A percentile compares a stretch with the other conserved stretches of the same genome.
phyloP scores from a whole-genome alignment of 53 echinoderm and acorn worm genomes.

The Paelopatides confundens region DNA sequence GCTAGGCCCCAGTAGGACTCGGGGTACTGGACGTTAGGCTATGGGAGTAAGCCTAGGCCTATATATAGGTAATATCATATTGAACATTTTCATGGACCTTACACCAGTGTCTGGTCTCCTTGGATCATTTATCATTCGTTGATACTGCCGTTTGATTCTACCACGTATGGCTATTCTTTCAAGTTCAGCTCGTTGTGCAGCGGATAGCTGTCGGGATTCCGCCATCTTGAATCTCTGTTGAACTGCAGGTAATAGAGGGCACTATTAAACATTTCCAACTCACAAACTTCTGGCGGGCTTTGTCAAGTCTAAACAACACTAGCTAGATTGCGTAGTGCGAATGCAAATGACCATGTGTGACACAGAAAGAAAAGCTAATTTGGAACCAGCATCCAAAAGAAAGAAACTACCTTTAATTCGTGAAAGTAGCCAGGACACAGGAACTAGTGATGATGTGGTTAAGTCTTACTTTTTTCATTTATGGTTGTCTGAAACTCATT shows the following conservation, averaged over 20 bases:
- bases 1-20: too few relatives aligned
- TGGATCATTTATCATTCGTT: constrained; percentile 86
- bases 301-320: neutral
- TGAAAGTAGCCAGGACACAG: constrained; percentile 44
- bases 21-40: too few relatives aligned
- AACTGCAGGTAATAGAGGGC: neutral
- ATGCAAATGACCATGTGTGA: neutral
- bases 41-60: too few relatives aligned
- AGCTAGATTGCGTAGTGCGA: too few relatives aligned
- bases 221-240: constrained; percentile 51
- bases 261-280: neutral
- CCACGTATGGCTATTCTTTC: constrained; percentile 80
- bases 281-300: neutral
- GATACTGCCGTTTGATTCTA: constrained; percentile 79
- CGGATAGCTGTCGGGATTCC: constrained; percentile 45
- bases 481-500: neutral
- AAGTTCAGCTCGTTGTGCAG: constrained; percentile 73
- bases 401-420: constrained; percentile 35
- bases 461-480: neutral
- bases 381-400: constrained; percentile 29
- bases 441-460: constrained; percentile 49
- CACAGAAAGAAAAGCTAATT: neutral
- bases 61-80: neutral
- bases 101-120: constrained; percentile 57
- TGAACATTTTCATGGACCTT: neutral